Percentiles rank a stretch among this genome's conserved stretches.
Conservation (phyloP, 2,797 vertebrate species). For the Acropternis orthonyx region DNA sequence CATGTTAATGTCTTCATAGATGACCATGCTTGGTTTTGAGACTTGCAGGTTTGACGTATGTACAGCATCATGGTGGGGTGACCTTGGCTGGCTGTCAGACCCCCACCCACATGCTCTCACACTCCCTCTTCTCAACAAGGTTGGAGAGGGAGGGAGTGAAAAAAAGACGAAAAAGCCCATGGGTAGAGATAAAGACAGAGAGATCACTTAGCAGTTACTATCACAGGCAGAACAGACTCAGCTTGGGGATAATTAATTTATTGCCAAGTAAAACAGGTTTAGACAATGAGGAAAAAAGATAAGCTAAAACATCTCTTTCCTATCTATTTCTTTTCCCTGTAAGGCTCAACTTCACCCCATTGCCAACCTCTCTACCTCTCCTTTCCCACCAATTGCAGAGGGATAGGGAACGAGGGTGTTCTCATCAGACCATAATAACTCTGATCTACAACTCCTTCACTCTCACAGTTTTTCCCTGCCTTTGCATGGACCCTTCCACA, state of each 20-base stretch:
- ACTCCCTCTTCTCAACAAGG: neutral
- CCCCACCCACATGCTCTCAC: neutral
- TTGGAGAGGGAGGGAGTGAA: neutral
- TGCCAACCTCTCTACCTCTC: neutral
- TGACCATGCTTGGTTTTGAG: neutral
- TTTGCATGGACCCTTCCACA: neutral
- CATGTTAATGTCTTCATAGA: neutral
- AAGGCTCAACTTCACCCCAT: neutral
- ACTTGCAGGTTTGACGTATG: neutral
- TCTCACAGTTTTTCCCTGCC: neutral
- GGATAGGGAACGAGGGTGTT: neutral
- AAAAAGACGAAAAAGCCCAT: neutral
- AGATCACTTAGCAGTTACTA: neutral
- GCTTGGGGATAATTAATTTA: neutral
- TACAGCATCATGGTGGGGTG: neutral
- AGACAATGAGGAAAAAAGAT: neutral
- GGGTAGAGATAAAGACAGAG: neutral
- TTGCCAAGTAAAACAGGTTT: neutral
- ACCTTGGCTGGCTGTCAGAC: neutral
- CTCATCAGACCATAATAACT: neutral
- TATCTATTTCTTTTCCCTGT: neutral
- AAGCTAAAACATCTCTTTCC: neutral
- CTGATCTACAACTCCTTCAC: neutral
- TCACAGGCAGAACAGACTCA: neutral
- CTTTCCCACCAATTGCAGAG: fast-evolving